Conservation (phyloP, 2,113 vertebrate genomes). For the Vulpes lagopus region DNA sequence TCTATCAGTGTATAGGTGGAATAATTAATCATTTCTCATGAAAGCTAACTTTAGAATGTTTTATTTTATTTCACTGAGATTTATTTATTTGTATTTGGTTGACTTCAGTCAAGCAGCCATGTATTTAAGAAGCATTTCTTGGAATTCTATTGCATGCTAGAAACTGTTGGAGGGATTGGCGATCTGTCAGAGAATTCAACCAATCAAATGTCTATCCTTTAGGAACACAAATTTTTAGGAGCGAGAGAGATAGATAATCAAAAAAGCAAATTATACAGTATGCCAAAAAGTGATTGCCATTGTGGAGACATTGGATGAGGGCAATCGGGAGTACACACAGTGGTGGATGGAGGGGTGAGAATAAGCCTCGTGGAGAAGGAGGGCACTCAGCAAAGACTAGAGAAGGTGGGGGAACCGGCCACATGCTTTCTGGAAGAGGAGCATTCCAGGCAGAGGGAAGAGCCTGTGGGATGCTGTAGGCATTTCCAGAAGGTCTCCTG, state of each 20-base stretch:
- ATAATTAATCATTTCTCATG: neutral
- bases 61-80: neutral
- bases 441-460: no score
- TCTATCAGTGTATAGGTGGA: neutral
- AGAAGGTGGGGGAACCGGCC: neutral
- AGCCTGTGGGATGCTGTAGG: rapidly evolving
- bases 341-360: rapidly evolving
- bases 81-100: neutral
- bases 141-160: neutral
- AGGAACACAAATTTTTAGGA: neutral
- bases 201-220: neutral
- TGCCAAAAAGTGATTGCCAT: rapidly evolving
- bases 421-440: no score
- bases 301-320: rapidly evolving
- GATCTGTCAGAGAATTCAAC: neutral
- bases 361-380: rapidly evolving
- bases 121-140: neutral
- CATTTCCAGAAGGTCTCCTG: rapidly evolving
- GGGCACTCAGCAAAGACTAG: neutral
- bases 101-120: neutral
- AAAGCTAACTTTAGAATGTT: neutral
- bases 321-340: rapidly evolving
- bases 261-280: rapidly evolving
- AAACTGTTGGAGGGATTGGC: neutral
- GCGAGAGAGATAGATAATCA: neutral